phyloP scores from a whole-genome alignment of 1,140 invertebrate genomes.

The Drosophila albomicans region DNA sequence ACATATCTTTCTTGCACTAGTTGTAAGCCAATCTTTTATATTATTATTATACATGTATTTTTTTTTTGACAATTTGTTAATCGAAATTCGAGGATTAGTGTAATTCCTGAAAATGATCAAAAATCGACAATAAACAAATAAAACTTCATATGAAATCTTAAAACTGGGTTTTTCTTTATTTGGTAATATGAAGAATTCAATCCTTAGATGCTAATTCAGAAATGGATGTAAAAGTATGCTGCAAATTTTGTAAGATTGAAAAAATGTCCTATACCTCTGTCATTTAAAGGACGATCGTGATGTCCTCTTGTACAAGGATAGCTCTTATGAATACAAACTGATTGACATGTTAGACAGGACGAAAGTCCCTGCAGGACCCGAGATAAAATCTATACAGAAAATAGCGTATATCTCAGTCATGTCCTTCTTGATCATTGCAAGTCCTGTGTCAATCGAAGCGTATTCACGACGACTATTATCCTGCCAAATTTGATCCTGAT shows the following conservation, averaged over 20 bases:
- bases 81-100: slow-evolving; percentile 62
- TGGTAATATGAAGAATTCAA: too few species aligned
- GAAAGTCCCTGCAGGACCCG: not conserved
- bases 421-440: not conserved
- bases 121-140: slow-evolving; percentile 61
- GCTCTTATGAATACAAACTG: not conserved
- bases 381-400: not conserved
- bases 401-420: not conserved
- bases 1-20: slow-evolving; percentile 35
- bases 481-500: slow-evolving; percentile 1
- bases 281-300: not conserved
- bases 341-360: not conserved
- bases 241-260: not conserved
- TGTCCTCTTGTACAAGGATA: not conserved
- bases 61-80: slow-evolving; percentile 68
- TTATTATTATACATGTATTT: slow-evolving; percentile 43
- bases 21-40: slow-evolving; percentile 24
- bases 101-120: slow-evolving; percentile 48
- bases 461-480: not conserved
- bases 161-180: not conserved
- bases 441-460: not conserved
- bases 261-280: not conserved
- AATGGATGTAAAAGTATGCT: too few species aligned
- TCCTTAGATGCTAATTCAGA: too few species aligned
- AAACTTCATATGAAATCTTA: slow-evolving; percentile 56